These are phyloP conservation scores for Sphaerophoria rueppellii DNA, from an alignment of 2,888 invertebrate species.

Conservation along the genomic window DNA sequence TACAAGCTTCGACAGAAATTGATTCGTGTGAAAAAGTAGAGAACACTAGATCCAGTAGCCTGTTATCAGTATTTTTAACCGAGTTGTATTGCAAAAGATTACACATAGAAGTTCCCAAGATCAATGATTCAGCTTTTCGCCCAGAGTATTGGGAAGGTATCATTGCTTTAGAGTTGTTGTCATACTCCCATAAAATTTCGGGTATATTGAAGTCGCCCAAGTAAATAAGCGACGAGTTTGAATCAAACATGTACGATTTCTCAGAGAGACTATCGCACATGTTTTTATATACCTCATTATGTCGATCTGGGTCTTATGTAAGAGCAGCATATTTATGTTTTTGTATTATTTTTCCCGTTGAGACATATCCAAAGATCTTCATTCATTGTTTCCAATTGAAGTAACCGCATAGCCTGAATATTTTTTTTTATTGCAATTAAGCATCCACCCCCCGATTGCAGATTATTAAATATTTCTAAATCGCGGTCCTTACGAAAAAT, in stretches of 20 bases:
- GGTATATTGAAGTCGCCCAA: background rate
- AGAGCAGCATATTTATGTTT: background rate
- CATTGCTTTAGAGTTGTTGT: background rate
- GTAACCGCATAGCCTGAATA: background rate
- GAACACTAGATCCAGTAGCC: background rate
- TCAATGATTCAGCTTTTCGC: background rate
- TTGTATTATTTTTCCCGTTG: background rate
- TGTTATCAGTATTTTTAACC: background rate
- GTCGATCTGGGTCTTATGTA: background rate
- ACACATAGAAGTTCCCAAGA: background rate
- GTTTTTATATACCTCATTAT: background rate
- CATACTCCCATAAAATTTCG: background rate
- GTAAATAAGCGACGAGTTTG: background rate
- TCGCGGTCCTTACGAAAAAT: conserved; percentile 4
- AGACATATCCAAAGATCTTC: background rate
- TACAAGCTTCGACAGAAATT: background rate
- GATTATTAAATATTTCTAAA: background rate
- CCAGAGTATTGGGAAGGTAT: background rate
- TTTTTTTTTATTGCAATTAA: background rate
- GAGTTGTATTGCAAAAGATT: background rate
- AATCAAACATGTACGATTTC: background rate
- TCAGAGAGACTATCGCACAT: background rate
- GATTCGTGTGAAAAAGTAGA: background rate
- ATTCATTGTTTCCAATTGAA: background rate
- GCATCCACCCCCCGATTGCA: background rate